Conservation (phyloP, 2,888 invertebrate species). For the Zaprionus lineosus region DNA sequence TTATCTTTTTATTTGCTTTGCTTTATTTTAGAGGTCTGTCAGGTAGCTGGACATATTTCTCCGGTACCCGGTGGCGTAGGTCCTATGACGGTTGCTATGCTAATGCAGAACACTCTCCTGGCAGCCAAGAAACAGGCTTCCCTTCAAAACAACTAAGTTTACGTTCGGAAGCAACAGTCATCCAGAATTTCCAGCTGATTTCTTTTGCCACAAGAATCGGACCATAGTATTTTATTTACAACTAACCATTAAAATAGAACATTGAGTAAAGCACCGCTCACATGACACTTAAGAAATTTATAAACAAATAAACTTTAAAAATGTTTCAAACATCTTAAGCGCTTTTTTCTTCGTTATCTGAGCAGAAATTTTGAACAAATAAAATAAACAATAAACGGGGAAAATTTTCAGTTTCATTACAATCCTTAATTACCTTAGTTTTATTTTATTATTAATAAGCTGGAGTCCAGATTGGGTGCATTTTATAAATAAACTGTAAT, state of each 20-base stretch:
- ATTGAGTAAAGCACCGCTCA: constrained; percentile 13
- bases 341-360: too few relatives aligned
- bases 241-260: constrained; percentile 40
- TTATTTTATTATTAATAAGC: too few relatives aligned
- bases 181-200: constrained; percentile 30
- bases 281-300: constrained; percentile 10
- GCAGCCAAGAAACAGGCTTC: constrained; percentile 85
- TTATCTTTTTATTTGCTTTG: background rate
- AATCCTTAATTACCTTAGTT: too few relatives aligned
- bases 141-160: constrained; percentile 1
- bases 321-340: too few relatives aligned
- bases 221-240: constrained; percentile 58
- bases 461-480: too few relatives aligned
- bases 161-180: background rate
- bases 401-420: too few relatives aligned
- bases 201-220: constrained; percentile 11
- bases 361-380: too few relatives aligned
- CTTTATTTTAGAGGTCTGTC: constrained; percentile 86
- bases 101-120: constrained; percentile 93
- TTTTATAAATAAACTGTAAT: too few relatives aligned
- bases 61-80: constrained; percentile 97
- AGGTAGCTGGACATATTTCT: constrained; percentile 92
- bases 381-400: background rate
- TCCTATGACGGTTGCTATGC: constrained; percentile 96
- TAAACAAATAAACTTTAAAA: constrained; percentile 11